phyloP scores from a whole-genome alignment of 2,797 vertebrate species.

The Pseudomugil gertrudae region DNA sequence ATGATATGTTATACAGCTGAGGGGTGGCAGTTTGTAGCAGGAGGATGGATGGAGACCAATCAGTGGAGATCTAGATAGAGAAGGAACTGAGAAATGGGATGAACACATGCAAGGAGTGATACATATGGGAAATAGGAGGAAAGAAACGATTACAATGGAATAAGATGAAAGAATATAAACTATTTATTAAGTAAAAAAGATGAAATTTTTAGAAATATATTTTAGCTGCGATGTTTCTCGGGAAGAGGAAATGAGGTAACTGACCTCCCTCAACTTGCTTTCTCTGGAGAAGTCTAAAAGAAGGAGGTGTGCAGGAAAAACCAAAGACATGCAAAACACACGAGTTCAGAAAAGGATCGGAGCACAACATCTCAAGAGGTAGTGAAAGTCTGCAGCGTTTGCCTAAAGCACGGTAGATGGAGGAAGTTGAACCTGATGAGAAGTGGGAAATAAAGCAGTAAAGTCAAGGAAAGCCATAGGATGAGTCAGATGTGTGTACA shows the following conservation, averaged over 20 bases:
- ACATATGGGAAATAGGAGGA: constrained; percentile 16
- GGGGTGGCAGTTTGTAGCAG: constrained; percentile 48
- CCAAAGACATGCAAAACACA: constrained; percentile 20
- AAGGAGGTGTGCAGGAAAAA: constrained; percentile 2
- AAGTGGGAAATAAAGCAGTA: constrained; percentile 26
- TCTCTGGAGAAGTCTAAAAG: constrained; percentile 19
- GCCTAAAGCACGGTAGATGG: constrained; percentile 6
- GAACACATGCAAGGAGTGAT: not conserved
- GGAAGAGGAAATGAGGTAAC: constrained; percentile 32
- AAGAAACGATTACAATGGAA: constrained; percentile 14
- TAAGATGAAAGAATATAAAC: constrained; percentile 11
- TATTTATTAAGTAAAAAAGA: constrained; percentile 10
- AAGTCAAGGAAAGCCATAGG: constrained; percentile 34
- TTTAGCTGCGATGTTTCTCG: constrained; percentile 9
- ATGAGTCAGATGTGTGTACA: constrained; percentile 57
- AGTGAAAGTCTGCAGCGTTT: constrained; percentile 26
- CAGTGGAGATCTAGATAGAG: constrained; percentile 27
- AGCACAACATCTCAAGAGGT: constrained; percentile 12
- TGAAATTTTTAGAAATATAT: not conserved
- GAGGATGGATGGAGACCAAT: constrained; percentile 25
- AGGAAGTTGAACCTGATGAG: constrained; percentile 15
- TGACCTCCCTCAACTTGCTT: constrained; percentile 15
- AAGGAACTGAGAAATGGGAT: constrained; percentile 26
- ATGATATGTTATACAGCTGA: constrained; percentile 56
- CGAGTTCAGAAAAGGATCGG: constrained; percentile 18